Evolutionary conservation across 2,113 vertebrate species (phyloP), one percentile per base, ranked within the genome.

Genomic region (Sisor rabdophorus): DNA sequence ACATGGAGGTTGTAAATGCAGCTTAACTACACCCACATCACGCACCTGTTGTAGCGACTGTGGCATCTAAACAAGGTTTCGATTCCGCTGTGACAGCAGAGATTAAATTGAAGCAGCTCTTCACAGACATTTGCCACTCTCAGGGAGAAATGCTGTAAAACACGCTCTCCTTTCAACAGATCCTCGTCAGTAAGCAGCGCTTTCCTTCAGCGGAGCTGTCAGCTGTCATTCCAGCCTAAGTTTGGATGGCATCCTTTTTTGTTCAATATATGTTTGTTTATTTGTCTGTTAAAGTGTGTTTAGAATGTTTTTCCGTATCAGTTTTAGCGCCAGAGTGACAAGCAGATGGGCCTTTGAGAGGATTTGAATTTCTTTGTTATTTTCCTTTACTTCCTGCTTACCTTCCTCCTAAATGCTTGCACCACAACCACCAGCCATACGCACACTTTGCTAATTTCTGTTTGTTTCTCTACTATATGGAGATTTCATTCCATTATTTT

Each of bases 361-460:
- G 2, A 3, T 40, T 15, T 13, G 54, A 24, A 1, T 9, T 36
- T 16, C 11, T 22, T 48, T 48, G 65, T 28, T 30, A 24, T 30
- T 56, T 68, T 22, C 54, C n/a, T 59, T 16, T 36, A 28, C 71
- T 56, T 76, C n/a, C 36, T 63, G 28, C 30, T 36, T 76, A 28
- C 32, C 8, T n/a, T 40, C 9, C 7, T 32, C n/a, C 44, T 44
- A 44, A 44, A 44, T 9, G 1, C 40, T 44, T 8, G 4, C 40
- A 44, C 40, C n/a, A 13, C 40, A 26, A 30, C 82, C 85, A 86
- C 61, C 81, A 80, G 83, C 81, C 48, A 28, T 89, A 91, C 82
- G 93, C 89, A 11, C n/a, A 69, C 47, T 28, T 94, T 94, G 93
- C 89, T 93, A 91, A 91, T 86, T 92, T 92, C 89, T 92, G 88